These are phyloP conservation scores for Huso huso DNA, from an alignment of 2,797 vertebrate genomes.

Conservation along the genomic window DNA sequence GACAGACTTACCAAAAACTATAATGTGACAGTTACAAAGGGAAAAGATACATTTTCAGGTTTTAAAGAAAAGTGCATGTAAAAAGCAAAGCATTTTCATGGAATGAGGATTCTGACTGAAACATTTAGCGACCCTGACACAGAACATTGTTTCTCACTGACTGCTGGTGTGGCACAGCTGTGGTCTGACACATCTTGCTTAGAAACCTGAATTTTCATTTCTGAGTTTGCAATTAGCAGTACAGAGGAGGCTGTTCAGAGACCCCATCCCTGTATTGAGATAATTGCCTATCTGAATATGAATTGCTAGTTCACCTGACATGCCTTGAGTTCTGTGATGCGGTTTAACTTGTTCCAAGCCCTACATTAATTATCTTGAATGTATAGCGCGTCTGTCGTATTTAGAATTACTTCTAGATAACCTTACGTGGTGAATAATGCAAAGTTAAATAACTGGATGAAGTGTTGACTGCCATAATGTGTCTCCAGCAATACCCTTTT, in stretches of 20 bases:
- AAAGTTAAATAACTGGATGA: too few relatives aligned
- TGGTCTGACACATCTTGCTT: background rate
- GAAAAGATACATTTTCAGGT: too few relatives aligned
- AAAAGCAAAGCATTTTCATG: background rate
- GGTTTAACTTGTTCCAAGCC: background rate
- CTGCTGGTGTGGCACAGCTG: background rate
- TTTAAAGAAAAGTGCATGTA: too few relatives aligned
- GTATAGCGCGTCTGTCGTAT: background rate
- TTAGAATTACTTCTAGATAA: too few relatives aligned
- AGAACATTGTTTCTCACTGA: background rate
- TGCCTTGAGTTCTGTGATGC: background rate
- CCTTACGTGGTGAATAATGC: too few relatives aligned
- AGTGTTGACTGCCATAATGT: too few relatives aligned
- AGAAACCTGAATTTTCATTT: conserved; percentile 1
- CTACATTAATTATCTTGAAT: background rate
- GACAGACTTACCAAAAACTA: too few relatives aligned
- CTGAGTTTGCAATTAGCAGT: background rate
- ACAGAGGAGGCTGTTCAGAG: background rate
- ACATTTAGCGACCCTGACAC: background rate
- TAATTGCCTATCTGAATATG: conserved; percentile 5
- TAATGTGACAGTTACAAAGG: too few relatives aligned
- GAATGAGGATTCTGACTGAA: conserved; percentile 1
- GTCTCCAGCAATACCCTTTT: too few relatives aligned
- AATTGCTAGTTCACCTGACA: conserved; percentile 7
- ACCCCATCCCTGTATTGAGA: background rate